These are phyloP conservation scores for Nomada flava DNA, from an alignment of 2,888 invertebrate genomes.

Conservation along the genomic window DNA sequence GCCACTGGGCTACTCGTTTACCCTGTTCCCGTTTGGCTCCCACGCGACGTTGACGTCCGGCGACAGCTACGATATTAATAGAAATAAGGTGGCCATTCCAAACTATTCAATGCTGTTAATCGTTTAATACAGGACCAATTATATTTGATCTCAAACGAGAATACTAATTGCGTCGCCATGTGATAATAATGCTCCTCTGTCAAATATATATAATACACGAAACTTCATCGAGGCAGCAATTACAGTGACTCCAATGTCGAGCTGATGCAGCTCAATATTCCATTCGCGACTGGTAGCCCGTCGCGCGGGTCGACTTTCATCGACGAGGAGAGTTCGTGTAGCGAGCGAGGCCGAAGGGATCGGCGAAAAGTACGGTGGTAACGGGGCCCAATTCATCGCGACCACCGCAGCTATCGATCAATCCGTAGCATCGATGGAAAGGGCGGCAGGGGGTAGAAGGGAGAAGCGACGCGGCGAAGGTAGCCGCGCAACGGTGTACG, in stretches of 20 bases:
- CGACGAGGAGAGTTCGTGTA: conserved; percentile 29
- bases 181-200: no score
- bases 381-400: conserved; percentile 79
- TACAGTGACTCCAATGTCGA: neutral
- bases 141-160: no score
- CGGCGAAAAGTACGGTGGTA: conserved; percentile 75
- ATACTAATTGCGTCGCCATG: no score
- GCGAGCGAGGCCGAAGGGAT: conserved; percentile 29
- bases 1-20: conserved; percentile 2
- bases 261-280: neutral
- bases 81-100: no score
- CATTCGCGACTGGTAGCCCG: conserved; percentile 16
- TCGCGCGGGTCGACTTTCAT: conserved; percentile 39
- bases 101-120: no score
- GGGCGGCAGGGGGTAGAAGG: conserved; percentile 40
- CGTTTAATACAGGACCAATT: no score
- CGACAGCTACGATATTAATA: no score
- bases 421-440: conserved; percentile 70
- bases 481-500: conserved; percentile 69
- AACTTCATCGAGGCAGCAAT: conserved; percentile 1
- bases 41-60: neutral
- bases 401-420: conserved; percentile 80
- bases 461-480: conserved; percentile 61
- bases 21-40: conserved; percentile 10
- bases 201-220: no score